A percentile compares a stretch with the other conserved stretches of the same genome.
These are phyloP conservation scores for Nannobrachium achirus DNA, from an alignment of 2,113 vertebrate species.

Conservation along the genomic window DNA sequence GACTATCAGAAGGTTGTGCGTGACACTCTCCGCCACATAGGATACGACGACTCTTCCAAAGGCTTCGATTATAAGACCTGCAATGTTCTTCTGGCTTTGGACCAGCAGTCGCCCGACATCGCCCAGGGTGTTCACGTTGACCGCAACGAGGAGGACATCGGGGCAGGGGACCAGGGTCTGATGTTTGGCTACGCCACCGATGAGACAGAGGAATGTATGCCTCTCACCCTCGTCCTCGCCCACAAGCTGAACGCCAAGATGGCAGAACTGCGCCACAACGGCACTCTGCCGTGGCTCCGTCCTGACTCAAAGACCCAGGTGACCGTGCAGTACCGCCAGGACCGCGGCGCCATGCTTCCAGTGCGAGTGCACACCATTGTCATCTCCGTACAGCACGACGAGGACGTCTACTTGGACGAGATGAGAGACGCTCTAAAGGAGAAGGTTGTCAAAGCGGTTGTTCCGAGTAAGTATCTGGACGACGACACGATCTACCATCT, in stretches of 20 bases:
- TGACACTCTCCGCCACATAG: conserved; percentile 75
- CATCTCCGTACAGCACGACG: conserved; percentile 78
- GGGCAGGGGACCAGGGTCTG: conserved; percentile 80
- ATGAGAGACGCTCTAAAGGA: conserved; percentile 74
- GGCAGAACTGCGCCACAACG: conserved; percentile 69
- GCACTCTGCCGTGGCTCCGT: conserved; percentile 76
- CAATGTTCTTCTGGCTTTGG: conserved; percentile 77
- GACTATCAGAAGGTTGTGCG: conserved; percentile 76
- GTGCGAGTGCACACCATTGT: conserved; percentile 79
- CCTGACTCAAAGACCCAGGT: conserved; percentile 81
- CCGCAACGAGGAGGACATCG: conserved; percentile 74
- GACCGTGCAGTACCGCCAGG: conserved; percentile 79
- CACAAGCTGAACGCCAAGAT: conserved; percentile 77
- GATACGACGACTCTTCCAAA: conserved; percentile 79
- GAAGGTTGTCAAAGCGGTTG: conserved; percentile 74
- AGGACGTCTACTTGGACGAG: conserved; percentile 66
- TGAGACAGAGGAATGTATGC: conserved; percentile 82
- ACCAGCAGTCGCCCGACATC: conserved; percentile 76
- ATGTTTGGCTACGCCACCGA: conserved; percentile 84
- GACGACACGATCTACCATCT: conserved; percentile 79
- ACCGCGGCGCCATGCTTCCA: conserved; percentile 76
- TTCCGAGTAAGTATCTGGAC: conserved; percentile 76
- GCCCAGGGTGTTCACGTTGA: conserved; percentile 78
- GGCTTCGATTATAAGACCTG: conserved; percentile 84
- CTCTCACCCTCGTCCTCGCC: conserved; percentile 75